Evolutionary conservation across 2,113 vertebrate species (phyloP).

Genomic region (Saguinus midas): DNA sequence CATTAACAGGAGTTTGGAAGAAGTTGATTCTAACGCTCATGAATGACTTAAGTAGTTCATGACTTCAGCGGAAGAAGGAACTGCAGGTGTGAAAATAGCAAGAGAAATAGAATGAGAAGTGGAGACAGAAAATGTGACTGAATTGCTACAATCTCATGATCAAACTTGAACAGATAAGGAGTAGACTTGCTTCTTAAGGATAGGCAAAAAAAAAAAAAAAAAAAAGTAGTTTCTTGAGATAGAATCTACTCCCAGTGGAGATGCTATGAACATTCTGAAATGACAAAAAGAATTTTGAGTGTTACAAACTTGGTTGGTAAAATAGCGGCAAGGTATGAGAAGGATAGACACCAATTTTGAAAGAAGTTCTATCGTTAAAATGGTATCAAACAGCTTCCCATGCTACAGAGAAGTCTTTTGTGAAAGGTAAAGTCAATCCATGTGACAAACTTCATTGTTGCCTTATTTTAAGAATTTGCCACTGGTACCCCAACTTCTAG

Average conservation of each 20-base stretch:
- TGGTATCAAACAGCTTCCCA: background rate
- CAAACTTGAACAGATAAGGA: background rate
- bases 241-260: background rate
- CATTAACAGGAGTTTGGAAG: background rate
- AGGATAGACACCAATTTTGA: background rate
- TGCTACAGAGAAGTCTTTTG: background rate
- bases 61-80: background rate
- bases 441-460: background rate
- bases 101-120: background rate
- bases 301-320: background rate
- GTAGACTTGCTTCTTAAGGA: background rate
- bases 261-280: background rate
- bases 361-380: background rate
- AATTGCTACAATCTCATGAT: background rate
- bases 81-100: background rate
- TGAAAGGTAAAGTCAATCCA: background rate
- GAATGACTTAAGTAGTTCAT: background rate
- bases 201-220: background rate
- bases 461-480: background rate
- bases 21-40: background rate
- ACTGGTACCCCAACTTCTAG: too few relatives aligned
- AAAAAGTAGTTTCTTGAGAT: background rate
- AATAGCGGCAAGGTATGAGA: background rate
- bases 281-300: background rate
- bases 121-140: background rate